A percentile compares a stretch with the other conserved stretches of the same genome.
Evolutionary conservation across 2,888 invertebrate genomes (phyloP).

Genomic region (Ennomos quercinarius): DNA sequence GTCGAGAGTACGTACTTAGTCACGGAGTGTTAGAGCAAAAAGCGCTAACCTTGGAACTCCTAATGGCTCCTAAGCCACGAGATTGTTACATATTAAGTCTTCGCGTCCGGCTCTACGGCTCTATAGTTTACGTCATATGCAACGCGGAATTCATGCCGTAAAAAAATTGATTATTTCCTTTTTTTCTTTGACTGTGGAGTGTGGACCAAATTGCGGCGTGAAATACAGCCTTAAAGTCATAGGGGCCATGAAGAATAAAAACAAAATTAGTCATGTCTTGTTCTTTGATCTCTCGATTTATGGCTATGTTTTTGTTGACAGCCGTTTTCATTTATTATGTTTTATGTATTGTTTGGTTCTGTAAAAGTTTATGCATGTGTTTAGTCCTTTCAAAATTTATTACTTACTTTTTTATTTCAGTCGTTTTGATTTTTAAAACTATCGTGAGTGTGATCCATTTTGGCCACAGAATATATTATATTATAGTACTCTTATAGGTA

Average conservation of each 20-base stretch:
- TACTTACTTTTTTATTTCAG: no score
- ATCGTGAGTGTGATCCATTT: no score
- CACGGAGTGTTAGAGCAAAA: conserved; percentile 70
- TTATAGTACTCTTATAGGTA: no score
- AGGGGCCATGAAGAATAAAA: background rate
- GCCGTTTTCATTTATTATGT: no score
- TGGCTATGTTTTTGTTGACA: no score
- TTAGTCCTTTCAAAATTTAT: no score
- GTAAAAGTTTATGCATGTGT: no score
- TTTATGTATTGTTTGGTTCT: no score
- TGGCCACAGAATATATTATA: no score
- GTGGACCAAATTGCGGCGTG: conserved; percentile 9
- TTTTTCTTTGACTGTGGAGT: background rate
- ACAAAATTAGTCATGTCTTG: no score
- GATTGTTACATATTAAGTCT: conserved; percentile 66
- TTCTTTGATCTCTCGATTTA: no score
- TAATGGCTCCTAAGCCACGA: conserved; percentile 61
- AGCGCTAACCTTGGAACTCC: conserved; percentile 69
- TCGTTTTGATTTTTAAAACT: no score
- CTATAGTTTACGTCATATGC: conserved; percentile 29
- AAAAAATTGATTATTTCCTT: conserved; percentile 1
- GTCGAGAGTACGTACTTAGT: conserved; percentile 56
- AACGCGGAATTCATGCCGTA: conserved; percentile 15
- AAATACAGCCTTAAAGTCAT: conserved; percentile 10
- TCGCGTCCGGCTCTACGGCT: conserved; percentile 53